Conservation (phyloP, 2,113 vertebrate species). For the Eurystomus gularis region DNA sequence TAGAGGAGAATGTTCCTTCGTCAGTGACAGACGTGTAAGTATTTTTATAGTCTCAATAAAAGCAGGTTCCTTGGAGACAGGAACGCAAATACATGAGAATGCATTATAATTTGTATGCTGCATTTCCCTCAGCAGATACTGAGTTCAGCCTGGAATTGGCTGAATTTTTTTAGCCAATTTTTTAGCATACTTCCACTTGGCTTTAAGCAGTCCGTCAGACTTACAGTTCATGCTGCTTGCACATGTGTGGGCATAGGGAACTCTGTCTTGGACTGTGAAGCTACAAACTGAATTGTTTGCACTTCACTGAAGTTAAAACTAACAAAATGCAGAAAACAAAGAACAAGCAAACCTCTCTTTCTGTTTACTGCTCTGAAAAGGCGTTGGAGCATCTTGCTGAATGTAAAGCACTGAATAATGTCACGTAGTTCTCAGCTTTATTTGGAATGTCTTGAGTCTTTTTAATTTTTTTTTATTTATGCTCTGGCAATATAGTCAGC, state of each 20-base stretch:
- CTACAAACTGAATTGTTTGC: not conserved
- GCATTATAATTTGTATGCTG: not conserved
- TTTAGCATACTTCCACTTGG: not conserved
- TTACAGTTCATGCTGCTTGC: not conserved
- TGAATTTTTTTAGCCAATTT: not conserved
- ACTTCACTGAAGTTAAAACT: not conserved
- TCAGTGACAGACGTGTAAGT: constrained; percentile 86
- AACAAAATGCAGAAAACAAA: not conserved
- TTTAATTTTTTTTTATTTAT: too few species aligned
- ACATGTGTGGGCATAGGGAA: not conserved
- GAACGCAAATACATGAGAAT: not conserved
- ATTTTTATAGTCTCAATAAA: not conserved
- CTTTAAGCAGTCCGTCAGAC: not conserved
- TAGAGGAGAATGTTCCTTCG: constrained; percentile 84
- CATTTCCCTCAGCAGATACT: not conserved
- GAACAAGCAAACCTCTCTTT: not conserved
- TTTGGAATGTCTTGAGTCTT: not conserved
- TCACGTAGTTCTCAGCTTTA: not conserved
- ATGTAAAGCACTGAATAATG: not conserved
- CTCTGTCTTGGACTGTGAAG: not conserved
- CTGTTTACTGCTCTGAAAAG: not conserved
- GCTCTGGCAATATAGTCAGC: not conserved
- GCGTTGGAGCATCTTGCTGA: not conserved
- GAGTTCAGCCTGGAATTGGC: not conserved
- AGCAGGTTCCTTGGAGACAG: not conserved